A percentile compares a stretch with the other conserved stretches of the same genome.
Evolutionary conservation across 2,797 vertebrate species (phyloP).

Genomic region (Hemitrygon akajei): DNA sequence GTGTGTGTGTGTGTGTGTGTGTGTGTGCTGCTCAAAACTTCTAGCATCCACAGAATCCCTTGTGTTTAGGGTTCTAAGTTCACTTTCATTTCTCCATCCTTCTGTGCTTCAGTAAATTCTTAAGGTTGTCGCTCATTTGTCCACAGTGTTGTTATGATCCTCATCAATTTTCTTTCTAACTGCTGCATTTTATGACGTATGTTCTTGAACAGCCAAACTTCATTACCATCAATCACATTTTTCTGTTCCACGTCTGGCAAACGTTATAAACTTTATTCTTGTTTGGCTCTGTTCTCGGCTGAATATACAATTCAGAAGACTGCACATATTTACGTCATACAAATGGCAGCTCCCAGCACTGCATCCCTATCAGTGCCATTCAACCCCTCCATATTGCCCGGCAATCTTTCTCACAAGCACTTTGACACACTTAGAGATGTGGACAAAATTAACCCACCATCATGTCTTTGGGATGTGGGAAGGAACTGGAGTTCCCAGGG

Average conservation of each 20-base stretch:
- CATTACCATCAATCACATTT: constrained; percentile 11
- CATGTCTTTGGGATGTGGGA: too few relatives aligned
- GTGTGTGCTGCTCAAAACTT: too few relatives aligned
- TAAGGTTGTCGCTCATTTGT: neutral
- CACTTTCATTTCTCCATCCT: neutral
- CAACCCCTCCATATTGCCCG: too few relatives aligned
- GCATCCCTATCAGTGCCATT: too few relatives aligned
- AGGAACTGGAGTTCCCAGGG: too few relatives aligned
- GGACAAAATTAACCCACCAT: too few relatives aligned
- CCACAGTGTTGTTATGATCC: neutral
- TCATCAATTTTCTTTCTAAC: neutral
- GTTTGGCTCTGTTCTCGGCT: neutral
- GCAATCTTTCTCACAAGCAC: too few relatives aligned
- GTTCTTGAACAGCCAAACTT: neutral
- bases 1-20: too few relatives aligned
- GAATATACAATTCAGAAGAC: neutral
- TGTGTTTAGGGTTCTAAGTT: neutral
- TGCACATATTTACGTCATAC: too few relatives aligned
- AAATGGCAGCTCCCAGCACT: too few relatives aligned
- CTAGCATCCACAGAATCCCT: too few relatives aligned
- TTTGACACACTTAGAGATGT: too few relatives aligned
- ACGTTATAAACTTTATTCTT: neutral
- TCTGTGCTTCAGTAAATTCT: neutral
- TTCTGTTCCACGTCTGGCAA: neutral
- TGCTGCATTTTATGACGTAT: constrained; percentile 4